These are phyloP conservation scores for Burhinus bistriatus DNA, from an alignment of 2,113 vertebrate species.

Conservation along the genomic window DNA sequence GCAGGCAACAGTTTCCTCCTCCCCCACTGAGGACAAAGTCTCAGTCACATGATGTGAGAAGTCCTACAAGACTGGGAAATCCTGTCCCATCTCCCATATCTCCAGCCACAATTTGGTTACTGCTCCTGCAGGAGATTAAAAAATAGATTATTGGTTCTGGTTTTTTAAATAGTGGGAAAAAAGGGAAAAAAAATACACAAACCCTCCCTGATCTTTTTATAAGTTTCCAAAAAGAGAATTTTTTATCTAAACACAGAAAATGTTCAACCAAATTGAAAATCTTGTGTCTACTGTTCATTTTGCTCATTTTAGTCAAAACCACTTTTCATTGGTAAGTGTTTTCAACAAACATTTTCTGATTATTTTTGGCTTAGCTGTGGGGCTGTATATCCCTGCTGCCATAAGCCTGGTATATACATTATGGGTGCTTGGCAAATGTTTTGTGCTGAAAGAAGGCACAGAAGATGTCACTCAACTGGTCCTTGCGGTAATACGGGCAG, in stretches of 20 bases:
- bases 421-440: not conserved
- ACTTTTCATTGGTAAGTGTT: not conserved
- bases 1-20: not conserved
- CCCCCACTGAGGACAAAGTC: no score
- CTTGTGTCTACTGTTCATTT: not conserved
- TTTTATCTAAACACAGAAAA: not conserved
- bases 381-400: not conserved
- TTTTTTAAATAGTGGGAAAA: not conserved
- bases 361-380: not conserved
- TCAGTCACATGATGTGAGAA: not conserved
- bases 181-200: accelerated
- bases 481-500: not conserved
- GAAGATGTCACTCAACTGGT: not conserved
- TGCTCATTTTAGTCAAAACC: not conserved
- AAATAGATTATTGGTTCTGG: not conserved
- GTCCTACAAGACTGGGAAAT: not conserved
- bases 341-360: not conserved
- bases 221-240: not conserved
- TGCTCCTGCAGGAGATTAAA: not conserved
- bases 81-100: accelerated
- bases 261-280: not conserved
- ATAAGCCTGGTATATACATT: not conserved
- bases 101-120: not conserved
- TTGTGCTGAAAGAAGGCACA: not conserved
- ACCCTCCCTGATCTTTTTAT: accelerated